phyloP scores from a whole-genome alignment of 2,113 vertebrate species.

The Gambusia holbrooki region DNA sequence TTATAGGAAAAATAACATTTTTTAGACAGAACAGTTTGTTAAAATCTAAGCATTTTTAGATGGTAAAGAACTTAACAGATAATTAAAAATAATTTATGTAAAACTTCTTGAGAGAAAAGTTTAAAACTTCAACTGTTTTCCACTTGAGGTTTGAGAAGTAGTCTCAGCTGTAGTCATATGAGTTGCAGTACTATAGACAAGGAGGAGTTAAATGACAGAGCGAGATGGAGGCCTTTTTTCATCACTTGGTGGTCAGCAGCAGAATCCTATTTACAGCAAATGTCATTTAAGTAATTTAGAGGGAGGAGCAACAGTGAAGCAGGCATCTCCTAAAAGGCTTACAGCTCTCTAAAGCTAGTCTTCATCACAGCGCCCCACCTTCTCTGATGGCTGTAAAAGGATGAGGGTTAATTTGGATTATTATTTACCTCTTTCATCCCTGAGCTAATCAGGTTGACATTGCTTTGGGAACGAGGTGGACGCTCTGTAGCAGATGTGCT shows the following conservation, averaged over 20 bases:
- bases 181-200: constrained; percentile 7
- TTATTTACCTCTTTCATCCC: constrained; percentile 78
- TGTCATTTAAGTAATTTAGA: constrained; percentile 81
- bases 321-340: constrained; percentile 81
- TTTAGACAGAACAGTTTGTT: too few species aligned
- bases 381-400: constrained; percentile 77
- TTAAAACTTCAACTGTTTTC: neutral
- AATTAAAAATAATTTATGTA: too few species aligned
- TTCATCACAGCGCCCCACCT: constrained; percentile 59
- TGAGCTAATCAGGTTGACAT: constrained; percentile 82
- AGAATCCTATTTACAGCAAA: constrained; percentile 84
- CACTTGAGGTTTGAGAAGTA: neutral
- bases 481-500: constrained; percentile 74
- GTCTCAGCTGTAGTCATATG: neutral
- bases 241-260: constrained; percentile 41
- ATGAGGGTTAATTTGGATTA: constrained; percentile 80
- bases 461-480: constrained; percentile 74
- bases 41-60: too few species aligned
- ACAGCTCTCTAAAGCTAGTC: constrained; percentile 70
- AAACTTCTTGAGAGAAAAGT: neutral
- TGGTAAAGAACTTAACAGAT: too few species aligned
- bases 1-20: too few species aligned
- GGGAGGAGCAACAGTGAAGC: constrained; percentile 67
- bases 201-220: constrained; percentile 9
- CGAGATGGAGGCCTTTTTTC: constrained; percentile 36